These are phyloP conservation scores for Progne subis DNA, from an alignment of 2,113 vertebrate genomes.

Conservation along the genomic window DNA sequence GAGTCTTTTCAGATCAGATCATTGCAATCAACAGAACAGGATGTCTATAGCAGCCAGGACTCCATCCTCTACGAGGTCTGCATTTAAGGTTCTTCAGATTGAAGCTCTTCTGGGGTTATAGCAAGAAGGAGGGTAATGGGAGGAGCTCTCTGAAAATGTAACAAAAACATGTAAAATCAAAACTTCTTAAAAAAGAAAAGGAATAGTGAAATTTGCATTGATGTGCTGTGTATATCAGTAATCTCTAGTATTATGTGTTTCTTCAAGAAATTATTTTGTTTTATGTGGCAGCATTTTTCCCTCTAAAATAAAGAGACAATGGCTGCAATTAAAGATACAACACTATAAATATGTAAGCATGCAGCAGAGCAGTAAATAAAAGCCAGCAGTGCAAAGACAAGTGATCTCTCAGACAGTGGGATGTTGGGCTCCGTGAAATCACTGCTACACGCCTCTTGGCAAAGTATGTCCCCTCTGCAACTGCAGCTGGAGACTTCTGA, in stretches of 20 bases:
- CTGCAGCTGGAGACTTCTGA: not conserved
- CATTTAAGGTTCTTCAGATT: not conserved
- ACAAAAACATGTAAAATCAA: not conserved
- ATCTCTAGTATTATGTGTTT: not conserved
- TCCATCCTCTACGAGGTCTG: not conserved
- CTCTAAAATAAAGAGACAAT: constrained; percentile 1
- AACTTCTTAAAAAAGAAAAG: not conserved
- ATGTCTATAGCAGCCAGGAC: not conserved
- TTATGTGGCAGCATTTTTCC: not conserved
- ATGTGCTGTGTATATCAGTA: not conserved
- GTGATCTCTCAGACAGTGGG: not conserved
- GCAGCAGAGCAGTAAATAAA: not conserved
- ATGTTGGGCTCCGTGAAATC: not conserved
- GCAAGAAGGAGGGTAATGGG: not conserved
- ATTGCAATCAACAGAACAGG: not conserved
- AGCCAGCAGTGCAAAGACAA: not conserved
- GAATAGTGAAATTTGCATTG: not conserved
- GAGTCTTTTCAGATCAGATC: not conserved
- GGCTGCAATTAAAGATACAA: not conserved
- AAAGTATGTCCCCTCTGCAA: not conserved
- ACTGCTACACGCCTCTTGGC: not conserved
- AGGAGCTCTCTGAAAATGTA: not conserved
- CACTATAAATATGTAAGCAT: constrained; percentile 14
- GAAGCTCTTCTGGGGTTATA: not conserved
- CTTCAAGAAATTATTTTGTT: not conserved